Base-by-base conservation (phyloP, 2,113 vertebrate species). In the Tachysurus fulvidraco region DNA sequence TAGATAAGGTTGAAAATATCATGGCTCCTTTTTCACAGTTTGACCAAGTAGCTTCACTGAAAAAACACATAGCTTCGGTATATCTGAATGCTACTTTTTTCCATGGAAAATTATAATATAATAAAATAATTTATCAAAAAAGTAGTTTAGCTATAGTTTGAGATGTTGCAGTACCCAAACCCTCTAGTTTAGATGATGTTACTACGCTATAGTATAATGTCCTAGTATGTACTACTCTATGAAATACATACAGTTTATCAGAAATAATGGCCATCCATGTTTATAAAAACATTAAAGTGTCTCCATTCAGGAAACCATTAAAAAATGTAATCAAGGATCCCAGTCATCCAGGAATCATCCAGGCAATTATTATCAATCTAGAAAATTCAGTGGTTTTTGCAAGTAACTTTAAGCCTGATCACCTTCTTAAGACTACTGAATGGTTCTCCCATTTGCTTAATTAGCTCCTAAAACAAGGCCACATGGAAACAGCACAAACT, bases 401-500 rank as follows among this genome's bases (percentile, higher is more conserved):
- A 83, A 81, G 54, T 62, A 10, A 67, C 81, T 57, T 46, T 83
- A 76, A 76, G 28, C 52, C 41, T 36, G 54, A 62, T 83, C 80
- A 41, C 55, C 21, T 64, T 41, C 17, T 41, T 77, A 77, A 55
- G 50, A 77, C 46, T 28, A n/a, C n/a, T 87, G 73, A 83, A 57
- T 25, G 41, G 23, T 78, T 54, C n/a, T 87, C 60, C 16, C 23
- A 8, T 87, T 77, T 74, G 23, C 23, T 78, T 87, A 83, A 87
- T 83, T 54, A 76, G 71, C 81, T 67, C 30, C 28, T 83, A 78
- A 83, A 87, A 74, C 50, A 87, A 57, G 81, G 71, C 44, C 46
- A 77, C 69, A 54, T 57, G 73, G 59, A 78, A 83, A 41, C 71
- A 83, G 81, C 50, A 55, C 86, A 36, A 81, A 83, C 46, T 77